Evolutionary conservation across 2,797 vertebrate species (phyloP), one percentile per base, ranked within the genome.

Genomic region (Lutra lutra): DNA sequence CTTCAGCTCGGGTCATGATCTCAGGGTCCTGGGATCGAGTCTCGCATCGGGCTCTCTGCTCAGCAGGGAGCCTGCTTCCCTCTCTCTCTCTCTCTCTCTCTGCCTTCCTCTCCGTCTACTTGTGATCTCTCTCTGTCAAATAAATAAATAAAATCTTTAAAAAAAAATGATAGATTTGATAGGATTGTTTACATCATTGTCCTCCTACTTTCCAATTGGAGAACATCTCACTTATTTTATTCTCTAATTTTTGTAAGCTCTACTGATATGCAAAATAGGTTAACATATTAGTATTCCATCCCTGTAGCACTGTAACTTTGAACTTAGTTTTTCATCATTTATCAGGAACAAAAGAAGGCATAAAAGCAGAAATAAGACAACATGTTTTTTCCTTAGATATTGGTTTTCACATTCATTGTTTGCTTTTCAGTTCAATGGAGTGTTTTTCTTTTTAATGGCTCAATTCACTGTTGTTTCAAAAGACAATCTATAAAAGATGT

Each of bases 301-400:
- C 20, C 9, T 6, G 3, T 78, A 20, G 6, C 18, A 46, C 66
- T 85, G 70, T 77, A 66, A 58, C 77, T 94, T 62, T 70, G n/a
- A 82, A 70, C 91, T 90, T 17, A n/a, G 1, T n/a, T 94, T 96
- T 90, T 80, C 7, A 43, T 32, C 32, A 27, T 88, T 15, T 85
- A 48, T 82, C 12, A 86, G 77, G 93, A 20, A 29, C 20, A 86
- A 77, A 89, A 58, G 32, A 27, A 85, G 32, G n/a, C n/a, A 79
- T 94, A 75, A 92, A 95, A 92, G 6, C 40, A 70, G 25, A 82
- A 38, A 66, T 90, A 64, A 87, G n/a, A 56, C 66, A 96, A 95
- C 15, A 32, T 2, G 0, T 17, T 83, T 91, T 95, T 75, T 46
- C 1, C 40, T 88, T 56, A 75, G 10, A 5, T 84, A 60, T 56